A percentile compares a stretch with the other conserved stretches of the same genome.
Evolutionary conservation across 2,888 invertebrate species (phyloP).

Genomic region (Girardia tigrina): DNA sequence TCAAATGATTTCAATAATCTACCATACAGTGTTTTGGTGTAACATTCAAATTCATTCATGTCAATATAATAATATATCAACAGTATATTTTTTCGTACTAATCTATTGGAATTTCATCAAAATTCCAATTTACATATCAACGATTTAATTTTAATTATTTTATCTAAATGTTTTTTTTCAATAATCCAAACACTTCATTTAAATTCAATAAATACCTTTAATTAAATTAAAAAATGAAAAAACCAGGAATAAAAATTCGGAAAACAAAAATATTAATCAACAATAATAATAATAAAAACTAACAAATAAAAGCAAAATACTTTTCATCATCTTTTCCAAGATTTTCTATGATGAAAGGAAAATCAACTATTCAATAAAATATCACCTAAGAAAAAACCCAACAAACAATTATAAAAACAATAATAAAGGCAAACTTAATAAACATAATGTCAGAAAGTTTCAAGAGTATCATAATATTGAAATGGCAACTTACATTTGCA

Average conservation of each 20-base stretch:
- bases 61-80: too few species aligned
- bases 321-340: not conserved
- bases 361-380: conserved; percentile 23
- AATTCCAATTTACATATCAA: conserved; percentile 23
- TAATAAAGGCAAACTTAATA: conserved; percentile 16
- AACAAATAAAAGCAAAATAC: conserved; percentile 21
- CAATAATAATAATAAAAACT: conserved; percentile 23
- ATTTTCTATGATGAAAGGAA: not conserved
- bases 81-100: not conserved
- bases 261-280: conserved; percentile 18
- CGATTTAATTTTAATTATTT: not conserved
- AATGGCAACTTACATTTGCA: conserved; percentile 20
- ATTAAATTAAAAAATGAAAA: conserved; percentile 16
- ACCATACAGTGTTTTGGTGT: not conserved
- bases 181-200: conserved; percentile 13
- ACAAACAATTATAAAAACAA: conserved; percentile 23
- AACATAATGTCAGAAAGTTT: conserved; percentile 17
- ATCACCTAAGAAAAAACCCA: conserved; percentile 21
- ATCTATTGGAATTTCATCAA: not conserved
- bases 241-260: conserved; percentile 8
- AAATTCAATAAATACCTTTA: conserved; percentile 1
- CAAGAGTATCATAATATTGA: conserved; percentile 10
- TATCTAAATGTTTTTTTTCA: too few species aligned
- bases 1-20: not conserved
- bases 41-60: not conserved